phyloP scores from a whole-genome alignment of 2,113 vertebrate genomes.

The Bos indicus region DNA sequence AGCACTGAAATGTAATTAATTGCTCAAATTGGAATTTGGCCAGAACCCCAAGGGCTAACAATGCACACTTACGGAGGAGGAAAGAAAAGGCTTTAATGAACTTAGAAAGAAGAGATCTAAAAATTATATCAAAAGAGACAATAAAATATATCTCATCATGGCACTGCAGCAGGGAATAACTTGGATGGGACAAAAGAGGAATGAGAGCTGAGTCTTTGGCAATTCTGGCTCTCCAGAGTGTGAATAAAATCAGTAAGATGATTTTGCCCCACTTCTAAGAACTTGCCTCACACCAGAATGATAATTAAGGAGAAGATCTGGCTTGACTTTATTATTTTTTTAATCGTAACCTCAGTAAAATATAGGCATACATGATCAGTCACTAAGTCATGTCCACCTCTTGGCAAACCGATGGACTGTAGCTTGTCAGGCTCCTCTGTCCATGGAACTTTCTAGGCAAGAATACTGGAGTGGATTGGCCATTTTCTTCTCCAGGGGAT shows the following conservation, averaged over 20 bases:
- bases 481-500: background rate
- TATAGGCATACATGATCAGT: background rate
- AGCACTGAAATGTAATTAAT: conserved; percentile 48
- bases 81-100: conserved; percentile 23
- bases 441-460: background rate
- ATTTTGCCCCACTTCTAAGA: background rate
- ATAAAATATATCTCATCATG: background rate
- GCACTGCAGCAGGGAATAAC: background rate
- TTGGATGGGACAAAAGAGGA: background rate
- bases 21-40: conserved; percentile 43
- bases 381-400: background rate
- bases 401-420: background rate
- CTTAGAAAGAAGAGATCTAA: conserved; percentile 30
- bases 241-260: background rate
- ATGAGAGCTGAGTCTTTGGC: background rate
- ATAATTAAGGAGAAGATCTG: background rate
- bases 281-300: background rate
- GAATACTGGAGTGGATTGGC: background rate
- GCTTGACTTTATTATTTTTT: conserved; percentile 30
- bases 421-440: background rate
- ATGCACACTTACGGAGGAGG: background rate
- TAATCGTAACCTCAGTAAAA: background rate
- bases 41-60: conserved; percentile 52
- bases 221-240: background rate
- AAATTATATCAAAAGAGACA: conserved; percentile 34